A percentile compares a stretch with the other conserved stretches of the same genome.
These are phyloP conservation scores for Troides helena DNA, from an alignment of 2,888 invertebrate genomes.

Conservation along the genomic window DNA sequence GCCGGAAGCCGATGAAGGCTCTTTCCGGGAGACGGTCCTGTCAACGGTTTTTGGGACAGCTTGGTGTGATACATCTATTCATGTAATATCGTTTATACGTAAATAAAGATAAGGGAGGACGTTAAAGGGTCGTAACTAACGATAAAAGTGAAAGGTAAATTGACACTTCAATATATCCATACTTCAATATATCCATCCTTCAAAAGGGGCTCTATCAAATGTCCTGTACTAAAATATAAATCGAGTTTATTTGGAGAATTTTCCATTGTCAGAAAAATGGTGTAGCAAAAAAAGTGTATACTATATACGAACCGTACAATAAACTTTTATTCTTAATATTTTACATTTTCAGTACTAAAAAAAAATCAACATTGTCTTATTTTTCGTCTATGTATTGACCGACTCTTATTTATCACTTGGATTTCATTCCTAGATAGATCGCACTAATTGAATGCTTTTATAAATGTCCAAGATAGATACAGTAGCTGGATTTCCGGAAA, in stretches of 20 bases:
- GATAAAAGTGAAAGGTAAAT: neutral
- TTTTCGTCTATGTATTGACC: too few species aligned
- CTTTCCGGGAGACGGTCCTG: constrained; percentile 29
- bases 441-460: too few species aligned
- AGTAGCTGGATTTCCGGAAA: too few species aligned
- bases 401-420: too few species aligned
- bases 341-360: too few species aligned
- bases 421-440: too few species aligned
- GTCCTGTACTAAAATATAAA: neutral
- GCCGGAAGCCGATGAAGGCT: constrained; percentile 29
- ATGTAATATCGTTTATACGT: neutral
- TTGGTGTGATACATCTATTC: neutral
- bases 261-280: neutral
- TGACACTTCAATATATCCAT: neutral
- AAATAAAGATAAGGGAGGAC: neutral
- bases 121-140: too few species aligned
- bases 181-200: neutral
- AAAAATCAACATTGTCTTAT: too few species aligned
- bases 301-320: neutral
- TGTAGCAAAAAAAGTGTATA: neutral
- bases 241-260: neutral
- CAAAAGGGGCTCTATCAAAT: neutral
- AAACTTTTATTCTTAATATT: too few species aligned
- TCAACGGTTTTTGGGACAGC: constrained; percentile 13
- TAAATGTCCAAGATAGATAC: too few species aligned